A percentile compares a stretch with the other conserved stretches of the same genome.
phyloP scores from a whole-genome alignment of 2,797 vertebrate species.

The Molossus molossus region DNA sequence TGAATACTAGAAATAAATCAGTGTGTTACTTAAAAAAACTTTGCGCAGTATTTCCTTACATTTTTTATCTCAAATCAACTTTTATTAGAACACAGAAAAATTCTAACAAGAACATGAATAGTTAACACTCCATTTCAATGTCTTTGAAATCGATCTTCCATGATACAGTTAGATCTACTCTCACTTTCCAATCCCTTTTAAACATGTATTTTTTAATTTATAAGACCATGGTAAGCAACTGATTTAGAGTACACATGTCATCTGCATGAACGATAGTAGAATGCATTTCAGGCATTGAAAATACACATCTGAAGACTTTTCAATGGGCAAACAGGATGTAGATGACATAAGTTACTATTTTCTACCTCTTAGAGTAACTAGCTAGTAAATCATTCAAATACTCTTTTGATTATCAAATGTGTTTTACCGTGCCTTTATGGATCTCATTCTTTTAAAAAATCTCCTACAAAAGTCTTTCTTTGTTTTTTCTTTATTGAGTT shows the following conservation, averaged over 20 bases:
- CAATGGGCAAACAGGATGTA: neutral
- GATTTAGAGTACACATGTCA: neutral
- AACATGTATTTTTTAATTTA: neutral
- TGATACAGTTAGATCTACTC: neutral
- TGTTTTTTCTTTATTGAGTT: neutral
- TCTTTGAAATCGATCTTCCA: neutral
- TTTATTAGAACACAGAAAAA: slow-evolving; percentile 31
- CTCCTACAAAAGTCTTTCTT: neutral
- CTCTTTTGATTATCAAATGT: neutral
- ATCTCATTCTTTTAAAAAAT: neutral
- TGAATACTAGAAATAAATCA: neutral
- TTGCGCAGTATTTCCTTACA: neutral
- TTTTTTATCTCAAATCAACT: neutral
- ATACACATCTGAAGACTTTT: neutral
- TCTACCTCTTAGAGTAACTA: neutral
- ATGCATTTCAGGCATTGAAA: neutral
- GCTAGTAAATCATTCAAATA: neutral
- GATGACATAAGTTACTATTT: neutral
- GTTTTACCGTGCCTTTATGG: neutral
- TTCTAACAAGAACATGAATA: neutral
- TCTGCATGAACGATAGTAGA: neutral
- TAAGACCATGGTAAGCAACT: neutral
- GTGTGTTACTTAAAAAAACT: neutral
- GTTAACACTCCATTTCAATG: neutral
- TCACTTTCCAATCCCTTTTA: neutral